Conservation (phyloP, 2,797 vertebrate genomes). For the Neostethus bicornis region DNA sequence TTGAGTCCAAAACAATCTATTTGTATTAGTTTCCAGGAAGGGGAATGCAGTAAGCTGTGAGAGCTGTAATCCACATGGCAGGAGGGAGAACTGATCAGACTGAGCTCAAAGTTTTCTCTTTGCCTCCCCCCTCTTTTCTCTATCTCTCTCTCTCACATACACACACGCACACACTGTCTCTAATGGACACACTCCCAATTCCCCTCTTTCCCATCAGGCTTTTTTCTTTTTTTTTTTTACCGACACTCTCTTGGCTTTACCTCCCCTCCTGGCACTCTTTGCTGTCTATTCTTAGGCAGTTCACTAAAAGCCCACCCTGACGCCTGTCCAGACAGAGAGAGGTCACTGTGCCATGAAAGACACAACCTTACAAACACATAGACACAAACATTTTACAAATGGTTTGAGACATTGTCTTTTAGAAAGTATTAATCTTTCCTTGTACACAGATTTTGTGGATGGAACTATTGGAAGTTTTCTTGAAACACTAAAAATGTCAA, state of each 20-base stretch:
- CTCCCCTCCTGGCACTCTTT: constrained; percentile 64
- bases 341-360: constrained; percentile 53
- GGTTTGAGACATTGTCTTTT: not conserved
- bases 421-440: constrained; percentile 2
- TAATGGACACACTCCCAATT: constrained; percentile 57
- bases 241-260: constrained; percentile 19
- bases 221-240: constrained; percentile 29
- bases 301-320: constrained; percentile 76
- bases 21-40: constrained; percentile 20
- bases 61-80: constrained; percentile 44
- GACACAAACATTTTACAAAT: constrained; percentile 18
- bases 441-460: constrained; percentile 35
- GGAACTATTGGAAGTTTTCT: constrained; percentile 34
- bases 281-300: constrained; percentile 70
- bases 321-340: constrained; percentile 52
- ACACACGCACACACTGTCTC: constrained; percentile 32
- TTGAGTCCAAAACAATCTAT: constrained; percentile 16
- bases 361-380: constrained; percentile 17
- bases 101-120: constrained; percentile 60
- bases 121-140: constrained; percentile 41
- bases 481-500: not conserved
- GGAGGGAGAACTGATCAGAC: constrained; percentile 55
- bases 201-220: constrained; percentile 57
- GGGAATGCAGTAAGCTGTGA: constrained; percentile 17
- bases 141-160: constrained; percentile 18